These are phyloP conservation scores for Melangyna quadrimaculata DNA, from an alignment of 2,888 invertebrate species.

Conservation along the genomic window DNA sequence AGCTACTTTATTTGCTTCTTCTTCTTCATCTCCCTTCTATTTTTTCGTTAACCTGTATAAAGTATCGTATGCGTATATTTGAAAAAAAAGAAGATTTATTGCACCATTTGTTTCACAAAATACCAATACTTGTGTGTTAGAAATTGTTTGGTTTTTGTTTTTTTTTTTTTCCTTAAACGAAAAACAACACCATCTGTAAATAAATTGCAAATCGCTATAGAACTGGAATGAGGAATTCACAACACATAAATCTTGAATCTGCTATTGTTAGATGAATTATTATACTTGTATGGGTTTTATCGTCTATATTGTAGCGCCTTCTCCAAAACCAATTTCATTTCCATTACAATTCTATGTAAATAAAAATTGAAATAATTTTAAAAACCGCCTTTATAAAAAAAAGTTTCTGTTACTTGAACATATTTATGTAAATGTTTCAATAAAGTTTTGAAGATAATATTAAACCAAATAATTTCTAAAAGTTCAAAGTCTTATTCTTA, in stretches of 20 bases:
- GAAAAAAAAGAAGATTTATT: slow-evolving; percentile 54
- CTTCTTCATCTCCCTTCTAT: not conserved
- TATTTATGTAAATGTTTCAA: slow-evolving; percentile 12
- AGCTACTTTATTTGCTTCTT: not conserved
- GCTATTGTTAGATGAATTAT: slow-evolving; percentile 63
- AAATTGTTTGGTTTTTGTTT: slow-evolving; percentile 14
- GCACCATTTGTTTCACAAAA: slow-evolving; percentile 56
- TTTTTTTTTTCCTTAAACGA: not conserved
- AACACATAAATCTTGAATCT: slow-evolving; percentile 46
- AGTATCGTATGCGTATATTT: slow-evolving; percentile 2
- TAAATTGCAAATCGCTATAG: slow-evolving; percentile 29
- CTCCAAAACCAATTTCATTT: slow-evolving; percentile 42
- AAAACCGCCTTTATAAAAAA: not conserved
- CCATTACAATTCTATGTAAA: slow-evolving; percentile 21
- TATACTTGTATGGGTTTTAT: slow-evolving; percentile 51
- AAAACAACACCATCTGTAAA: slow-evolving; percentile 43
- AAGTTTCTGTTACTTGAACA: not conserved
- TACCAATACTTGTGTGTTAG: slow-evolving; percentile 36
- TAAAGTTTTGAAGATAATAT: not conserved
- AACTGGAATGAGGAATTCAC: slow-evolving; percentile 19
- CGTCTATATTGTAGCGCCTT: slow-evolving; percentile 40
- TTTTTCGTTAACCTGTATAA: not conserved
- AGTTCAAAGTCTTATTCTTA: not conserved
- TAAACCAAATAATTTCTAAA: not conserved
- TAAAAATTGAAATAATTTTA: slow-evolving; percentile 4